phyloP scores from a whole-genome alignment of 2,797 vertebrate species.

The Ispidina picta region DNA sequence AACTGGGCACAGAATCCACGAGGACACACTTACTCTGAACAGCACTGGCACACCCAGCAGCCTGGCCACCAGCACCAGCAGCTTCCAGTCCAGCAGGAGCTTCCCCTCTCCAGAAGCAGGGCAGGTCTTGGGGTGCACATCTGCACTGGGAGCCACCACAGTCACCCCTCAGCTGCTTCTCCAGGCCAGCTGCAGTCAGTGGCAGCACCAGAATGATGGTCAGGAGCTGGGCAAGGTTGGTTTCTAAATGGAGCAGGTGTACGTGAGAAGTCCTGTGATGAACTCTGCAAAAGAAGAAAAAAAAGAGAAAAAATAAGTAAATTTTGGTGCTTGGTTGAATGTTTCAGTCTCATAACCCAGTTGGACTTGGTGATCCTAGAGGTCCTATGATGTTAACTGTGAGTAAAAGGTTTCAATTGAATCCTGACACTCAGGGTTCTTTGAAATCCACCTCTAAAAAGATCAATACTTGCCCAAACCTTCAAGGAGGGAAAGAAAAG shows the following conservation, averaged over 20 bases:
- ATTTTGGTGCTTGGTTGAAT: no score
- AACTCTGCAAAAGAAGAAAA: accelerated
- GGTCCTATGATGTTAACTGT: no score
- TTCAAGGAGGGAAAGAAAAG: neutral
- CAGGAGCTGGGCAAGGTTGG: neutral
- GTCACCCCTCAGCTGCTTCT: accelerated
- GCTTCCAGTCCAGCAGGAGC: neutral
- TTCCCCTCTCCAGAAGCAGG: neutral
- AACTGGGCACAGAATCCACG: neutral
- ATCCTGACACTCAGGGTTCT: neutral
- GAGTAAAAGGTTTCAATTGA: accelerated
- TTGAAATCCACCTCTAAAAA: neutral
- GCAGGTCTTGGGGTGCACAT: neutral
- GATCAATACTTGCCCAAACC: neutral
- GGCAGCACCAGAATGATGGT: no score
- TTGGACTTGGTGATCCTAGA: no score
- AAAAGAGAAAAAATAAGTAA: accelerated
- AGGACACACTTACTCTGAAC: neutral
- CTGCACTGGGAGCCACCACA: accelerated
- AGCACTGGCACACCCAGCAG: neutral
- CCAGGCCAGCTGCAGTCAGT: accelerated
- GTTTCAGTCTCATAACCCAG: neutral
- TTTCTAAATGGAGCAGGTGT: neutral
- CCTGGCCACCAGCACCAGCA: neutral
- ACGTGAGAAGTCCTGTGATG: neutral